Conservation (phyloP, 2,888 invertebrate genomes). For the Sminthurides aquaticus region DNA sequence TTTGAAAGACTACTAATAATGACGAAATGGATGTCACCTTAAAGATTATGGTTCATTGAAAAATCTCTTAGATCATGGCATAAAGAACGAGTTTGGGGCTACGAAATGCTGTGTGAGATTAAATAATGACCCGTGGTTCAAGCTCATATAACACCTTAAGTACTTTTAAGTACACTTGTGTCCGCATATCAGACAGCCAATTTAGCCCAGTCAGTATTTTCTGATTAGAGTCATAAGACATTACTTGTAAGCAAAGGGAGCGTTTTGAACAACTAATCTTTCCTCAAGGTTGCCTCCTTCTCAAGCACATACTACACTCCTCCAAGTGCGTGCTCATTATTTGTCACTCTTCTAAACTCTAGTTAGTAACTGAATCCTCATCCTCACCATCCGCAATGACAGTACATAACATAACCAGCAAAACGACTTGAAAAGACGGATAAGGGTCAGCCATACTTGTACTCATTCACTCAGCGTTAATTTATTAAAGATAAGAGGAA, state of each 20-base stretch:
- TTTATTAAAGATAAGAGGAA: conserved; percentile 1
- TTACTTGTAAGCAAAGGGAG: conserved; percentile 36
- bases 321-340: neutral
- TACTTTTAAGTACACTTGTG: neutral
- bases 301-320: neutral
- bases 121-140: neutral
- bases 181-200: conserved; percentile 25
- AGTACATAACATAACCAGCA: neutral
- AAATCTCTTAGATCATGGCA: neutral
- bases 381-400: neutral
- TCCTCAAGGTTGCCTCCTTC: conserved; percentile 26
- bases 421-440: neutral
- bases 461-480: conserved; percentile 2
- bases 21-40: neutral
- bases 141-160: neutral
- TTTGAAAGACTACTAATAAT: too few species aligned
- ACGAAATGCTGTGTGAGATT: neutral
- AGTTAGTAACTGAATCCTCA: neutral
- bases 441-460: conserved; percentile 1
- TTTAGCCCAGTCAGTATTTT: conserved; percentile 36
- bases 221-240: conserved; percentile 40
- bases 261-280: conserved; percentile 35
- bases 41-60: neutral
- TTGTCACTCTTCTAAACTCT: neutral
- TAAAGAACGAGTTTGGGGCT: neutral